phyloP scores from a whole-genome alignment of 2,113 vertebrate species.

The Poeciliopsis retropinna region DNA sequence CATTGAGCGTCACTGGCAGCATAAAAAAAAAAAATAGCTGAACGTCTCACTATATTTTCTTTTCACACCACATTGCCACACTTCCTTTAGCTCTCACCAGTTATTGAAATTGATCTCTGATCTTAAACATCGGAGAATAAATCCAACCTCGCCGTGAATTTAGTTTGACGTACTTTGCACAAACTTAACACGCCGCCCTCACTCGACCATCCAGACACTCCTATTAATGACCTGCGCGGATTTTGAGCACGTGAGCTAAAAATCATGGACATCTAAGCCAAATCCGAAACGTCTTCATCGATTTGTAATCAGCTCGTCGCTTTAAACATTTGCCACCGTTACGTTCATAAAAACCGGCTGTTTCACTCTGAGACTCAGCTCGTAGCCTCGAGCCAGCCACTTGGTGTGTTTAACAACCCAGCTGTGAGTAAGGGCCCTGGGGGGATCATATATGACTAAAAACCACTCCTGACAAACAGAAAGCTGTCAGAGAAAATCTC shows the following conservation, averaged over 20 bases:
- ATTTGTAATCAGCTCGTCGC: neutral
- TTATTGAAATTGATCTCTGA: neutral
- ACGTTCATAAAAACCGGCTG: neutral
- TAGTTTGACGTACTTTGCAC: neutral
- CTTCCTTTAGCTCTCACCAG: neutral
- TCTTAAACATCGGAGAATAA: neutral
- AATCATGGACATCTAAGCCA: no score
- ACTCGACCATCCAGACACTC: no score
- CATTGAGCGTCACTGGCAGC: slow-evolving; percentile 10
- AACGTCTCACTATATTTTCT: neutral
- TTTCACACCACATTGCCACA: no score
- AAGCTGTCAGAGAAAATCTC: slow-evolving; percentile 23
- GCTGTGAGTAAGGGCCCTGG: slow-evolving; percentile 23
- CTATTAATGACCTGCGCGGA: no score
- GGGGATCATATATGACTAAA: slow-evolving; percentile 24
- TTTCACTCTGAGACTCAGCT: neutral
- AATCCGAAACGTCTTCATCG: neutral
- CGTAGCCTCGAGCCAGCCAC: slow-evolving; percentile 24
- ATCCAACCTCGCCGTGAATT: neutral
- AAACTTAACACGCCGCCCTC: neutral
- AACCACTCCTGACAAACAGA: slow-evolving; percentile 44
- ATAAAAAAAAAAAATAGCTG: neutral
- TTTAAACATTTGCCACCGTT: neutral
- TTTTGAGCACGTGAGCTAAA: neutral
- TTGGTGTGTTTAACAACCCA: slow-evolving; percentile 30